phyloP scores from a whole-genome alignment of 2,113 vertebrate species.

The Sylvilagus bachmani region DNA sequence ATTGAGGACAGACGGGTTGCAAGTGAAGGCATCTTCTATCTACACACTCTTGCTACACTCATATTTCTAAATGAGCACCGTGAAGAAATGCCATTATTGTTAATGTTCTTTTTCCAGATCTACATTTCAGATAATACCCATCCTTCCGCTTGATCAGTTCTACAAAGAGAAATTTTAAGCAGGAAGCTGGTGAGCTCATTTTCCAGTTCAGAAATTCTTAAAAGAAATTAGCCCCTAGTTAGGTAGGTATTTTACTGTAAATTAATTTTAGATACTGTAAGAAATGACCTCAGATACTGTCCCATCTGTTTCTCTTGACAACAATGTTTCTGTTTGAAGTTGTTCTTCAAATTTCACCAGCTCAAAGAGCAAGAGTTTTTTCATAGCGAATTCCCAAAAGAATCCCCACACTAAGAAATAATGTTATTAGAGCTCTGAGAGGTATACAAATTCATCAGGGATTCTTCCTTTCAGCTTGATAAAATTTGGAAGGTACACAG shows the following conservation, averaged over 20 bases:
- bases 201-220: conserved; percentile 70
- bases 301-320: conserved; percentile 43
- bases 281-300: conserved; percentile 36
- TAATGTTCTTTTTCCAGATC: conserved; percentile 56
- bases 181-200: conserved; percentile 27
- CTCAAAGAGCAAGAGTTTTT: background rate
- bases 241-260: conserved; percentile 59
- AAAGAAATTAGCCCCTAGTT: conserved; percentile 43
- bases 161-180: conserved; percentile 67
- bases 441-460: conserved; percentile 48
- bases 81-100: conserved; percentile 63
- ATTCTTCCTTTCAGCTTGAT: conserved; percentile 41
- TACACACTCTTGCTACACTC: conserved; percentile 46
- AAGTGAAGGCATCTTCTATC: conserved; percentile 49
- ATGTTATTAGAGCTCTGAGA: conserved; percentile 21
- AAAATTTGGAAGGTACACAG: conserved; percentile 58
- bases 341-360: conserved; percentile 51
- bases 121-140: conserved; percentile 57
- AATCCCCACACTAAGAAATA: conserved; percentile 33
- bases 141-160: conserved; percentile 72
- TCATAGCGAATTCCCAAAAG: background rate
- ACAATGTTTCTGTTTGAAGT: conserved; percentile 47
- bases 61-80: conserved; percentile 53
- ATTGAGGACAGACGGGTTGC: background rate
- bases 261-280: conserved; percentile 61